phyloP scores from a whole-genome alignment of 2,113 vertebrate species.

The Bubalus kerabau region DNA sequence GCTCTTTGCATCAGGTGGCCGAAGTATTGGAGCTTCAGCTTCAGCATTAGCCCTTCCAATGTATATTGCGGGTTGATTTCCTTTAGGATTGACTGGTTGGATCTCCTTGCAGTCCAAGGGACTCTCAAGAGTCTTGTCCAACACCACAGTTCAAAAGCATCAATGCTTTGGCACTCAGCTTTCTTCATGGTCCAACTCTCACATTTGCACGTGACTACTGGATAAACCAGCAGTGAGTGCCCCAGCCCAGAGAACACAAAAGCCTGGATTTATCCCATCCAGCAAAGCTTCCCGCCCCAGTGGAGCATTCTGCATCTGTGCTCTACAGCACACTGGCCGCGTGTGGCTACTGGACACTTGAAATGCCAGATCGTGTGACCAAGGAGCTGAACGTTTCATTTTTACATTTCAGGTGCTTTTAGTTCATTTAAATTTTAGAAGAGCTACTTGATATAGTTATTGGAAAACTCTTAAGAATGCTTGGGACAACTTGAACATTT shows the following conservation, averaged over 20 bases:
- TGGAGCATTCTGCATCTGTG: rapidly evolving
- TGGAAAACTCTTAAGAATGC: neutral
- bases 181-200: neutral
- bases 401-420: neutral
- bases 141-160: neutral
- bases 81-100: neutral
- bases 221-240: neutral
- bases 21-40: neutral
- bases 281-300: neutral
- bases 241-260: neutral
- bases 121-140: neutral
- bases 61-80: neutral
- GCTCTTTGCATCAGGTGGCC: neutral
- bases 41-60: neutral
- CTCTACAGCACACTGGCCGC: rapidly evolving
- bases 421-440: neutral
- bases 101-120: neutral
- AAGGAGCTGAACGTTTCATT: neutral
- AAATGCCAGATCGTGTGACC: neutral
- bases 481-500: neutral
- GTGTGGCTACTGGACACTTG: rapidly evolving
- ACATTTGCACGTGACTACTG: neutral
- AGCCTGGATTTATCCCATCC: neutral
- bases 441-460: neutral
- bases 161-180: rapidly evolving